Base-by-base conservation (phyloP, 37 sponge, comb jelly and placozoan genomes). In the Chondrosia reniformis region DNA sequence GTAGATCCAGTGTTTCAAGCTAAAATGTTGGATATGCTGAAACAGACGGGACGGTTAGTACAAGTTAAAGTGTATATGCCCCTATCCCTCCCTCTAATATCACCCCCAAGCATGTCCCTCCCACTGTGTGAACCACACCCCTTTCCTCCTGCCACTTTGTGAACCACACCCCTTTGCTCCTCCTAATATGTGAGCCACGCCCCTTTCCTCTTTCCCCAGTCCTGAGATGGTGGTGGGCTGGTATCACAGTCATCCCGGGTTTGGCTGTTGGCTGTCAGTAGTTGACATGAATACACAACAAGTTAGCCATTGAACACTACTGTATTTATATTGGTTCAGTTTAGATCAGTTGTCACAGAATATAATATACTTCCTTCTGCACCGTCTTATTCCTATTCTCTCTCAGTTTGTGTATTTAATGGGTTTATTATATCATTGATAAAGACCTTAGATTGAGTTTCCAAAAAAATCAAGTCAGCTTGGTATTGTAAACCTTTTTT, bases 161-260 rank as follows among this genome's bases (percentile, higher is more conserved):
- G 52, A 15, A 49, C 10, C 15, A 15, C 15, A 15, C 52, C 15
- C 15, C 15, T n/a, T n/a, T 10, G 15, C 15, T 15, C 10, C 10
- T 49, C 52, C 52, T 19, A 19, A 10, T 49, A 49, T 49, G 15
- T 49, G 52, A 15, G 15, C 10, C 15, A 15, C 15, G 52, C 52
- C 15, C 15, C 15, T n/a, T n/a, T 64, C 57, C 67, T 49, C 28
- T 25, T 36, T 4, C 17, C 67, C 38, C 31, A 80, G 97, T 17
- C 99, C 99, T 1, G 99, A 98, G 87, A 95, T 95, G 94, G 99
- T 95, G 46, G 96, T 98, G 12, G 99, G 99, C 0, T 98, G 99
- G 99, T 98, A 98, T 71, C 99, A 98, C 79, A 89, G 91, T 44
- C 99, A 98, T 67, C 99, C 99, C 62, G 99, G 99, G 45, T 98